Evolutionary conservation across 2,797 vertebrate genomes (phyloP).

Genomic region (Ibycter americanus): DNA sequence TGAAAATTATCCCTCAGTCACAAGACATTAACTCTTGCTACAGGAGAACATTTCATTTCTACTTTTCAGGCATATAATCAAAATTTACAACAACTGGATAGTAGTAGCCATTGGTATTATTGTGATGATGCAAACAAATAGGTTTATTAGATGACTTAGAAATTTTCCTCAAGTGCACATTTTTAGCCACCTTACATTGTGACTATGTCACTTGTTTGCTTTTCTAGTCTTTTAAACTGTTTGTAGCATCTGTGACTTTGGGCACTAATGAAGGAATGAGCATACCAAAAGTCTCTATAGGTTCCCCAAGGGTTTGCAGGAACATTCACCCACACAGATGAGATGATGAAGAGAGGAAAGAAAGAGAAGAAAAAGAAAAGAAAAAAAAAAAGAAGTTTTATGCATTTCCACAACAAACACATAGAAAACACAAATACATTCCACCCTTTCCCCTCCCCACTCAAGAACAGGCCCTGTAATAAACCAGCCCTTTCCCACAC

Average conservation of each 20-base stretch:
- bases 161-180: slow-evolving; percentile 64
- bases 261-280: slow-evolving; percentile 84
- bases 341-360: slow-evolving; percentile 81
- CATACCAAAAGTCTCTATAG: slow-evolving; percentile 95
- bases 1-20: neutral
- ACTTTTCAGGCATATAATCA: neutral
- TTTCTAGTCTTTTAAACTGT: slow-evolving; percentile 9
- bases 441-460: slow-evolving; percentile 24
- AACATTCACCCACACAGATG: slow-evolving; percentile 90
- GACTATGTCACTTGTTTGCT: neutral
- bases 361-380: slow-evolving; percentile 68
- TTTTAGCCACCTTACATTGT: slow-evolving; percentile 36
- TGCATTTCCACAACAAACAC: slow-evolving; percentile 69
- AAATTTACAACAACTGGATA: neutral
- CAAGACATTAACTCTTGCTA: neutral
- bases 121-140: neutral
- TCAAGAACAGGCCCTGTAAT: slow-evolving; percentile 2
- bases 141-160: neutral
- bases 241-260: slow-evolving; percentile 80
- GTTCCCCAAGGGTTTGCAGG: slow-evolving; percentile 89
- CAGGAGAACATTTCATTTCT: neutral
- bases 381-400: slow-evolving; percentile 67
- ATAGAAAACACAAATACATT: slow-evolving; percentile 67
- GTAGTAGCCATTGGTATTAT: neutral
- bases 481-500: slow-evolving; percentile 47